Percentiles rank a stretch among this genome's conserved stretches.
Conservation (phyloP, 2,888 invertebrate species). For the Apeira syringaria region DNA sequence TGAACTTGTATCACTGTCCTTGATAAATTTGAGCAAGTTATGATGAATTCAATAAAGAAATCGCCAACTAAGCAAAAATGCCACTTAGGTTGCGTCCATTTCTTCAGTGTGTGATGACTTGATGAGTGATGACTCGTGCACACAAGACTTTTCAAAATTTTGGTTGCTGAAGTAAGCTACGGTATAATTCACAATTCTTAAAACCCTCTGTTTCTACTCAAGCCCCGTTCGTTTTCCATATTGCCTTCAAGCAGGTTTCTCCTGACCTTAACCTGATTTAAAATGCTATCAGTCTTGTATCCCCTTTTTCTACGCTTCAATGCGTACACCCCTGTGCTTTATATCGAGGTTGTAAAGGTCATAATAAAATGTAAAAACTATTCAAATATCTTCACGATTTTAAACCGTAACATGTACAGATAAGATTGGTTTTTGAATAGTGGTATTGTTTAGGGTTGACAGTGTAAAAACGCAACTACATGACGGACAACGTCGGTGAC, state of each 20-base stretch:
- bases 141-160: too few relatives aligned
- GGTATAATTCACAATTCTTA: not conserved
- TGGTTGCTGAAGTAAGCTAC: too few relatives aligned
- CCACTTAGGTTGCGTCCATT: too few relatives aligned
- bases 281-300: slow-evolving; percentile 68
- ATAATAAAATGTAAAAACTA: slow-evolving; percentile 37
- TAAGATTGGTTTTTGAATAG: slow-evolving; percentile 23
- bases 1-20: too few relatives aligned
- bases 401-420: slow-evolving; percentile 1
- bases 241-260: slow-evolving; percentile 32
- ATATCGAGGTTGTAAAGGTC: slow-evolving; percentile 32
- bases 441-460: slow-evolving; percentile 38
- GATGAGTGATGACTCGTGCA: too few relatives aligned
- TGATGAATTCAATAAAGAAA: too few relatives aligned
- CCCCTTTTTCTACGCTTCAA: slow-evolving; percentile 28
- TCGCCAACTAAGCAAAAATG: too few relatives aligned
- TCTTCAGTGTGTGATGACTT: too few relatives aligned
- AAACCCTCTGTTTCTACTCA: not conserved
- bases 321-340: slow-evolving; percentile 28
- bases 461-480: slow-evolving; percentile 59
- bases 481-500: slow-evolving; percentile 68
- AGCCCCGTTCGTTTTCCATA: slow-evolving; percentile 5
- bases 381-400: slow-evolving; percentile 3
- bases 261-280: slow-evolving; percentile 81
- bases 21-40: too few relatives aligned